These are phyloP conservation scores for Pampusana beccarii DNA, from an alignment of 2,113 vertebrate species.

Conservation along the genomic window DNA sequence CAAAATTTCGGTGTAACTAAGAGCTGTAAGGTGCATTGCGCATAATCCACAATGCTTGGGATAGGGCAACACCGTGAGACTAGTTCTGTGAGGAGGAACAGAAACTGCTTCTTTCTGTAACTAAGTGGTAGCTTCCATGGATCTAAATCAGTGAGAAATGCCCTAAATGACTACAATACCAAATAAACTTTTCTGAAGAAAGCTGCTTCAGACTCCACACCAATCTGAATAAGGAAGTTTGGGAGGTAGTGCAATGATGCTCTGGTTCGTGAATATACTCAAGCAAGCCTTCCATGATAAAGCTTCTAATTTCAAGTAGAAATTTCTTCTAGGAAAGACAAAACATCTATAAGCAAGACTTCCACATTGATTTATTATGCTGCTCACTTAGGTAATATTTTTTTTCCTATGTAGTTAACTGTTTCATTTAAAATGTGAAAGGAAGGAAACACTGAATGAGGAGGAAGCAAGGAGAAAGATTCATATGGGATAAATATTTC, in stretches of 20 bases:
- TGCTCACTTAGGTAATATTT: not conserved
- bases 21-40: fast-evolving
- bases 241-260: not conserved
- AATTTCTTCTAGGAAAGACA: not conserved
- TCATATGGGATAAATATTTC: not conserved
- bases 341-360: not conserved
- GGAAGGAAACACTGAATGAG: not conserved
- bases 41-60: not conserved
- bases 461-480: not conserved
- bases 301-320: not conserved
- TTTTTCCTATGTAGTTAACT: not conserved
- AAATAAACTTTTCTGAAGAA: not conserved
- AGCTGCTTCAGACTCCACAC: not conserved
- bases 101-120: not conserved
- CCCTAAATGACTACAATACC: not conserved
- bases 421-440: not conserved
- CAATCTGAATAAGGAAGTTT: not conserved
- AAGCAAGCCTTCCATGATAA: not conserved
- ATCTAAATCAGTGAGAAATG: not conserved
- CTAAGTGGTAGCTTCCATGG: not conserved
- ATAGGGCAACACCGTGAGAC: not conserved
- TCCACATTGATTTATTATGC: not conserved
- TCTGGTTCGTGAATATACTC: not conserved
- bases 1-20: not conserved
- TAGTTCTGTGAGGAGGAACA: not conserved